These are phyloP conservation scores for Orestias chungarensis DNA, from an alignment of 2,797 vertebrate genomes.

Conservation along the genomic window DNA sequence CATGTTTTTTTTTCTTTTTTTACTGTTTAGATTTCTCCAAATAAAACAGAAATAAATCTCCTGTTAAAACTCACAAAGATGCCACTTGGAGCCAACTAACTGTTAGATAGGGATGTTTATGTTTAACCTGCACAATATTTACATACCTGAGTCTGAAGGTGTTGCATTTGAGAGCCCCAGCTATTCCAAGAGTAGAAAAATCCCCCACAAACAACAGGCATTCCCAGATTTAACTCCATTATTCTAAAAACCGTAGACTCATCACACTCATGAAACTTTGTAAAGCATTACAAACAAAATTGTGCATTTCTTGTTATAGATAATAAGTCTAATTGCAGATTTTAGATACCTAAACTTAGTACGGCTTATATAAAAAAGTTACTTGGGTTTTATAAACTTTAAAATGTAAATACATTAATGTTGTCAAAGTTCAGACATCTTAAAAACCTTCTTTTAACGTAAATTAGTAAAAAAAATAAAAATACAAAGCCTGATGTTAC, in stretches of 20 bases:
- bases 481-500: neutral
- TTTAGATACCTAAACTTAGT: neutral
- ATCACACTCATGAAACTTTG: neutral
- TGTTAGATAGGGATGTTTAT: constrained; percentile 64
- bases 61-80: constrained; percentile 70
- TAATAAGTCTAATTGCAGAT: neutral
- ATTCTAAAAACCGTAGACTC: neutral
- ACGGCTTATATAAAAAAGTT: neutral
- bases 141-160: constrained; percentile 48
- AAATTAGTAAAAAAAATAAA: neutral
- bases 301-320: neutral
- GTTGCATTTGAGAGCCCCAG: constrained; percentile 44
- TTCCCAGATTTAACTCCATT: neutral
- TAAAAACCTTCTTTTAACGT: neutral
- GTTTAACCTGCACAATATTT: constrained; percentile 50
- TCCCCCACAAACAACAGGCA: too few relatives aligned
- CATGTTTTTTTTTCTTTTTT: constrained; percentile 67
- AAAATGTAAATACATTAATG: too few relatives aligned
- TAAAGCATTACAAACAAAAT: neutral
- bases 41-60: constrained; percentile 66
- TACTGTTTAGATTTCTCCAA: constrained; percentile 64
- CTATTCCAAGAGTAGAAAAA: neutral
- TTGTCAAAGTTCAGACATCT: neutral
- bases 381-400: too few relatives aligned
- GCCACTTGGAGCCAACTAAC: constrained; percentile 65